Percentiles rank a stretch among this genome's conserved stretches.
Evolutionary conservation across 2,797 vertebrate genomes (phyloP).

Genomic region (Thunnus albacares): DNA sequence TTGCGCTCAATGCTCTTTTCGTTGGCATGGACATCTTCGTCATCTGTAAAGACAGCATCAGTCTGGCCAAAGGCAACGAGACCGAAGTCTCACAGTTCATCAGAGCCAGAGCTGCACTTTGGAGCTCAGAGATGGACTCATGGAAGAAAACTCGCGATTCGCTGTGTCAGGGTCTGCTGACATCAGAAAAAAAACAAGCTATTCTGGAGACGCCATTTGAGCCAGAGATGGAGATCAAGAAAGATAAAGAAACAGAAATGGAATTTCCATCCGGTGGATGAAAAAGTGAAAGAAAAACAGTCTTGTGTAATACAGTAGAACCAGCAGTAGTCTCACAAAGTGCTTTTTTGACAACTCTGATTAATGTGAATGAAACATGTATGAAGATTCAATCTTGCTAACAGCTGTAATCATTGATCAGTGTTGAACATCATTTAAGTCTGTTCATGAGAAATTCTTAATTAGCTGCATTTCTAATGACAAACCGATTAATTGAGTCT

Average conservation of each 20-base stretch:
- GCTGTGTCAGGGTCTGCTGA: conserved; percentile 55
- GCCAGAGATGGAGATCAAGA: background rate
- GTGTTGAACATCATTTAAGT: too few relatives aligned
- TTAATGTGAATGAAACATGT: too few relatives aligned
- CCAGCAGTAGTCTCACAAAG: too few relatives aligned
- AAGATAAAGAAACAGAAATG: too few relatives aligned
- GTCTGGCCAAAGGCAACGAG: conserved; percentile 78
- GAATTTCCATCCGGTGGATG: too few relatives aligned
- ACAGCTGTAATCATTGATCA: too few relatives aligned
- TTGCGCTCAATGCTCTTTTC: conserved; percentile 76
- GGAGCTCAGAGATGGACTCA: conserved; percentile 75
- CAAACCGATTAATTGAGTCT: too few relatives aligned
- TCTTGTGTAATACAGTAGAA: background rate
- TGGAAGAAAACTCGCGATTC: conserved; percentile 75
- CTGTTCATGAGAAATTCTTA: too few relatives aligned
- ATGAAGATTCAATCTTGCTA: too few relatives aligned
- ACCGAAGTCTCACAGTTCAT: conserved; percentile 73
- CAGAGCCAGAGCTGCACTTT: conserved; percentile 77
- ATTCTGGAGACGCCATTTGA: conserved; percentile 70
- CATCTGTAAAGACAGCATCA: conserved; percentile 81
- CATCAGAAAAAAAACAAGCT: conserved; percentile 33
- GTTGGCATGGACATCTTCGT: conserved; percentile 79
- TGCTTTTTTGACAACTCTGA: too few relatives aligned
- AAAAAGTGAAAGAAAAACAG: background rate
- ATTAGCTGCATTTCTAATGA: too few relatives aligned